Percentiles rank a stretch among this genome's conserved stretches.
Conservation (phyloP, 2,888 invertebrate species). For the Acleris laterana region DNA sequence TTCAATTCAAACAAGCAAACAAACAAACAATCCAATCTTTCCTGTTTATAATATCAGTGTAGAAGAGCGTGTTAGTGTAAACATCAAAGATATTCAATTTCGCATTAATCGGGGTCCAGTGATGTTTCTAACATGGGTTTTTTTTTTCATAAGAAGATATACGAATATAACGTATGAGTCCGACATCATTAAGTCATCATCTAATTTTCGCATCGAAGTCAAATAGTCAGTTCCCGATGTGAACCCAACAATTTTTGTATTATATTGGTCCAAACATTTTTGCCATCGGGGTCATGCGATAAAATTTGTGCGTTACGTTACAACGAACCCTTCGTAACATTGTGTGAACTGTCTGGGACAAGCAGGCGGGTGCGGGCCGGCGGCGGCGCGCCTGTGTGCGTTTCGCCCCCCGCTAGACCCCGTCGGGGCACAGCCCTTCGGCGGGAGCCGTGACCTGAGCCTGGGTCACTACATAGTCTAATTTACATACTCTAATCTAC, state of each 20-base stretch:
- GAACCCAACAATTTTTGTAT: neutral
- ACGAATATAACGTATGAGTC: no score
- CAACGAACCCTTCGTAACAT: conserved; percentile 23
- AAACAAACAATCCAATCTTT: no score
- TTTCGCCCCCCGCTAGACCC: conserved; percentile 42
- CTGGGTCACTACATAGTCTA: conserved; percentile 54
- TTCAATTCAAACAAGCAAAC: no score
- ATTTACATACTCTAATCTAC: conserved; percentile 58
- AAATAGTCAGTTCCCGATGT: neutral
- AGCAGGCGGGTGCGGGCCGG: conserved; percentile 24
- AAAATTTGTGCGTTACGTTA: conserved; percentile 28
- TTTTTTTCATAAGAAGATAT: no score
- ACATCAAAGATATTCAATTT: conserved; percentile 4
- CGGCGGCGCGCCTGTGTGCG: conserved; percentile 36
- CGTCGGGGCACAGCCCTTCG: conserved; percentile 40
- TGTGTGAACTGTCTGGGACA: conserved; percentile 20
- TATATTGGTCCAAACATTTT: conserved; percentile 4
- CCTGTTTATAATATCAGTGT: no score
- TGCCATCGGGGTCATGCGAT: conserved; percentile 21
- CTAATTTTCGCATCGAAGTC: no score
- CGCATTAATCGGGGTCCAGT: neutral
- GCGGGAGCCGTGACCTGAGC: conserved; percentile 39
- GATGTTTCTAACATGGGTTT: no score
- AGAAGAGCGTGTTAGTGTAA: neutral
- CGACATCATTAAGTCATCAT: no score